A percentile compares a stretch with the other conserved stretches of the same genome.
phyloP scores from a whole-genome alignment of 92 coral and sea anemone species.

The Zoanthus solanderi region DNA sequence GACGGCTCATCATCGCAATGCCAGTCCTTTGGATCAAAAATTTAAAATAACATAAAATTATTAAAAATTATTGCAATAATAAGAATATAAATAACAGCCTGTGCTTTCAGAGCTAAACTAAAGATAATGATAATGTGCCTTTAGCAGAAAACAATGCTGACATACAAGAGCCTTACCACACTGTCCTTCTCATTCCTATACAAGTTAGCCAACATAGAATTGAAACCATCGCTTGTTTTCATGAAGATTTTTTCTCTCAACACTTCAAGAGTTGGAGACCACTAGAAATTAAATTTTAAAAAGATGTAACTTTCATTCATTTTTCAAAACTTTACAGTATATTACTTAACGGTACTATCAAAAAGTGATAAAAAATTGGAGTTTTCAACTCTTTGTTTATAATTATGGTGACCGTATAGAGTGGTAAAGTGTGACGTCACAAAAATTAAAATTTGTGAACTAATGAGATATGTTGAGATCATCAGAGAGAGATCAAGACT shows the following conservation, averaged over 20 bases:
- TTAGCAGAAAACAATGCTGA: neutral
- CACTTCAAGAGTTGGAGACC: slow-evolving; percentile 78
- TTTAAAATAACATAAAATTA: neutral
- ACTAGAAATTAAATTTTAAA: slow-evolving; percentile 43
- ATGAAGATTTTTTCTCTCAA: slow-evolving; percentile 74
- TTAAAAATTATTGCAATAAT: neutral
- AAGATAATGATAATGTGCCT: neutral
- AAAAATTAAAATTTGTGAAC: no score
- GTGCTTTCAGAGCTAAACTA: no score
- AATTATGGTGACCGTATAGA: neutral
- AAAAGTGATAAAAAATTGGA: neutral
- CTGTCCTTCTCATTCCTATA: slow-evolving; percentile 87
- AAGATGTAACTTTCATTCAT: neutral
- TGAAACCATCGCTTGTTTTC: slow-evolving; percentile 68
- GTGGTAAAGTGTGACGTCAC: no score
- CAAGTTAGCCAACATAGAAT: slow-evolving; percentile 86
- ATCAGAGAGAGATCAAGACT: no score
- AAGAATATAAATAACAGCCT: neutral
- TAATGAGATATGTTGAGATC: no score
- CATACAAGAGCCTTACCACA: slow-evolving; percentile 63
- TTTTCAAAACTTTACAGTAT: neutral
- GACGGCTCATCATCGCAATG: slow-evolving; percentile 84
- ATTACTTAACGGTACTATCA: neutral
- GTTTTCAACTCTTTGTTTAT: neutral
- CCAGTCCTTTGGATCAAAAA: slow-evolving; percentile 73